Conservation (phyloP, 2,888 invertebrate species). For the Cryptocephalus moraei region DNA sequence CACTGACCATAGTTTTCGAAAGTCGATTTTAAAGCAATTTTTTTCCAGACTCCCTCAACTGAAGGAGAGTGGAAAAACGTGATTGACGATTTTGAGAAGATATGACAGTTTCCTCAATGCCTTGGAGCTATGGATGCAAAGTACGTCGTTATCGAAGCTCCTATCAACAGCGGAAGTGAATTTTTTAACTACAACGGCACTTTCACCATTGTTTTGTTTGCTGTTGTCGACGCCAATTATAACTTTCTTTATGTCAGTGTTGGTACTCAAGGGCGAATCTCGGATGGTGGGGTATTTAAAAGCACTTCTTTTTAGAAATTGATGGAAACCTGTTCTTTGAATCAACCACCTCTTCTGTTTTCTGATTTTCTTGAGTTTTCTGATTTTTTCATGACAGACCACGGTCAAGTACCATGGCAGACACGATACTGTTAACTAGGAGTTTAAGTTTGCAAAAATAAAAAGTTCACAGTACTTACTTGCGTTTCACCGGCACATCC, state of each 20-base stretch:
- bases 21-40: constrained; percentile 1
- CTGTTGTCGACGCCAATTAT: constrained; percentile 2
- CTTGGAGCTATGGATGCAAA: constrained; percentile 1
- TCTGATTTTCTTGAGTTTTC: too few species aligned
- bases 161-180: constrained; percentile 1
- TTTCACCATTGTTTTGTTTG: constrained; percentile 3
- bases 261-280: neutral
- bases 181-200: constrained; percentile 4
- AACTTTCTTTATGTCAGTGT: neutral
- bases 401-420: too few species aligned
- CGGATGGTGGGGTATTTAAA: too few species aligned
- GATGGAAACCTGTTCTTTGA: too few species aligned
- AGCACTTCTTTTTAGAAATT: constrained; percentile 2
- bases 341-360: too few species aligned
- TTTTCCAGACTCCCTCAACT: constrained; percentile 3
- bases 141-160: neutral
- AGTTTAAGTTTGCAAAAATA: too few species aligned
- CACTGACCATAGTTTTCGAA: too few species aligned
- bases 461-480: too few species aligned
- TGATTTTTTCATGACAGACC: too few species aligned
- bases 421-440: too few species aligned
- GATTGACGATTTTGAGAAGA: neutral
- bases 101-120: constrained; percentile 1
- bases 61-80: constrained; percentile 4
- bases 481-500: too few species aligned